These are phyloP conservation scores for Ciconia nigra DNA, from an alignment of 2,797 vertebrate genomes.

Conservation along the genomic window DNA sequence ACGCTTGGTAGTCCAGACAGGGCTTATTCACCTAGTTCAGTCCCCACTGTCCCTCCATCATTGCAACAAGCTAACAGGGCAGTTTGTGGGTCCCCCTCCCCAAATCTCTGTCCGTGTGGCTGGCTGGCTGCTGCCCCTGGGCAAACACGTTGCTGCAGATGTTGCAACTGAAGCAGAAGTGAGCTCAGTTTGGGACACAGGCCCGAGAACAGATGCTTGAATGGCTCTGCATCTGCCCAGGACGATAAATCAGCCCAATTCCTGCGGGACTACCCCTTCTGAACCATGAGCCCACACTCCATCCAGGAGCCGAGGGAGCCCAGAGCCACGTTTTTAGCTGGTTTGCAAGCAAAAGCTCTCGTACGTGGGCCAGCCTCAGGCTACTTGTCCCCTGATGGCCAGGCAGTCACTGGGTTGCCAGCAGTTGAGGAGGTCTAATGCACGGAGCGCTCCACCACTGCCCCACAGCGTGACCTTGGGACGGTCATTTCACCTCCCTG, in stretches of 20 bases:
- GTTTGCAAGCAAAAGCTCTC: neutral
- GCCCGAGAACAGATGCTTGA: rapidly evolving
- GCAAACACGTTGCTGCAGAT: neutral
- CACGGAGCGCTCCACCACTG: rapidly evolving
- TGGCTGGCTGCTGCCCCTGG: neutral
- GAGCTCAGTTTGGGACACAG: neutral
- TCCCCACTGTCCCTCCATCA: rapidly evolving
- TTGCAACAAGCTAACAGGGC: neutral
- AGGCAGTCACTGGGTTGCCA: neutral
- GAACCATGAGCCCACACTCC: rapidly evolving
- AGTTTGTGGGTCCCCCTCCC: neutral
- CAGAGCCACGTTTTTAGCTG: neutral
- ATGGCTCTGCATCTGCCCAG: neutral
- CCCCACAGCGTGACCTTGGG: neutral
- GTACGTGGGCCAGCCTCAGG: rapidly evolving
- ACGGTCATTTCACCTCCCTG: neutral
- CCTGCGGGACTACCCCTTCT: neutral
- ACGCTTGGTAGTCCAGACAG: neutral
- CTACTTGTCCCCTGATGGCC: neutral
- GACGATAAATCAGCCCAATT: neutral
- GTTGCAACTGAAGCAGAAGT: neutral
- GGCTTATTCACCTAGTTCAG: neutral
- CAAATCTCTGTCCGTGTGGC: rapidly evolving
- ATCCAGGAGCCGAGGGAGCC: neutral
- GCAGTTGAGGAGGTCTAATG: rapidly evolving